Evolutionary conservation across 35 echinoderm and acorn worm genomes (phyloP).

Genomic region (Strongylocentrotus purpuratus): DNA sequence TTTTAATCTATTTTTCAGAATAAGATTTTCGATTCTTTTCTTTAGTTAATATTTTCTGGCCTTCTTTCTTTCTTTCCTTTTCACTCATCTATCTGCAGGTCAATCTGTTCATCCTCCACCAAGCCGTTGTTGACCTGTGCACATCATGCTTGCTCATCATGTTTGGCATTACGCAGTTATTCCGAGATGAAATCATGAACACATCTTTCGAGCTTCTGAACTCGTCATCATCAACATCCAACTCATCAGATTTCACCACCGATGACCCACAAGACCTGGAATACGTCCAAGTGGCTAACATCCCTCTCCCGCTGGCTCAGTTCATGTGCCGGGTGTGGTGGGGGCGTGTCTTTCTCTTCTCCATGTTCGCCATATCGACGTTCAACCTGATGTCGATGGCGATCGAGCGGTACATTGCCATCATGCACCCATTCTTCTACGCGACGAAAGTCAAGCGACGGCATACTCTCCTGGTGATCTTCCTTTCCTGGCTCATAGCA

Average conservation of each 20-base stretch:
- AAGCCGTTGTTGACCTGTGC: slow-evolving; percentile 63
- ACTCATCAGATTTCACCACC: neutral
- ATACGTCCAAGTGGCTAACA: neutral
- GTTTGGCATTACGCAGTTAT: slow-evolving; percentile 58
- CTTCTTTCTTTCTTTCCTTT: neutral
- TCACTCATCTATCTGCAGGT: neutral
- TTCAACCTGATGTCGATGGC: slow-evolving; percentile 68
- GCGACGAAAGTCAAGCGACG: slow-evolving; percentile 44
- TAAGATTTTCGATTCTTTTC: neutral
- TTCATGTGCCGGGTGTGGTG: slow-evolving; percentile 67
- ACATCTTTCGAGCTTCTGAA: neutral
- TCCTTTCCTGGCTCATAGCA: slow-evolving; percentile 54
- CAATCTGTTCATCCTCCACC: slow-evolving; percentile 71
- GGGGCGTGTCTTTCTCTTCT: slow-evolving; percentile 58
- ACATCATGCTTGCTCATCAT: slow-evolving; percentile 66
- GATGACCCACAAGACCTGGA: too few relatives aligned
- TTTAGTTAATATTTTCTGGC: neutral
- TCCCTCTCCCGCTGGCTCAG: slow-evolving; percentile 13
- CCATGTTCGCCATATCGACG: slow-evolving; percentile 65
- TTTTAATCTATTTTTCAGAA: too few relatives aligned
- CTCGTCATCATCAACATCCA: neutral
- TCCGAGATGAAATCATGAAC: neutral
- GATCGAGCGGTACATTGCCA: slow-evolving; percentile 69
- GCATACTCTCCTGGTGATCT: slow-evolving; percentile 47
- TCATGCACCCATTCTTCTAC: slow-evolving; percentile 67